These are phyloP conservation scores for Pterophyllum scalare DNA, from an alignment of 2,113 vertebrate genomes.

Conservation along the genomic window DNA sequence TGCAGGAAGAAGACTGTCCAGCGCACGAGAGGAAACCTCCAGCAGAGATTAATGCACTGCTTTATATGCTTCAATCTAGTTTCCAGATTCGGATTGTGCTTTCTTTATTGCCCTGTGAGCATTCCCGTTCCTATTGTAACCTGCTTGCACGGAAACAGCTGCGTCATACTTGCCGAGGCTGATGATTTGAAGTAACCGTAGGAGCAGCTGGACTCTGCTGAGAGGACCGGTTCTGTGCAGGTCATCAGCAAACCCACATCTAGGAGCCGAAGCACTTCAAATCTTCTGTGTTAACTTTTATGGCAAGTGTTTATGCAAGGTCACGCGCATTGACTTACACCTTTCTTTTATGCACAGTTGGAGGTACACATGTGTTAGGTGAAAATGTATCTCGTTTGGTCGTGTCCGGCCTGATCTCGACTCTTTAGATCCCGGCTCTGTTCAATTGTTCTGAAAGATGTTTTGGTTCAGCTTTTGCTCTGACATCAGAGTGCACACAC, in stretches of 20 bases:
- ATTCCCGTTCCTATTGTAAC: conserved; percentile 76
- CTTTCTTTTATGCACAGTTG: conserved; percentile 68
- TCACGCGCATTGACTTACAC: conserved; percentile 79
- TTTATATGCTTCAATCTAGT: conserved; percentile 77
- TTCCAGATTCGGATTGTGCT: conserved; percentile 75
- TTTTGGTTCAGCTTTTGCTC: background rate
- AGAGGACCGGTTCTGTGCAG: conserved; percentile 69
- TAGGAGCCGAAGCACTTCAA: conserved; percentile 68
- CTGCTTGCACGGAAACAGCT: conserved; percentile 72
- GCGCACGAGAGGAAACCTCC: conserved; percentile 68
- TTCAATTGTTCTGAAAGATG: background rate
- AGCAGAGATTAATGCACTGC: conserved; percentile 74
- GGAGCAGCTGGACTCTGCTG: conserved; percentile 63
- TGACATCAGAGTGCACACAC: no score
- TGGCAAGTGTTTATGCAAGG: conserved; percentile 81
- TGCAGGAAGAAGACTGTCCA: conserved; percentile 15
- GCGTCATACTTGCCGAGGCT: conserved; percentile 65
- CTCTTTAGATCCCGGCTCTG: background rate
- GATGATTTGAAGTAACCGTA: conserved; percentile 63
- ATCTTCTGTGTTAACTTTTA: conserved; percentile 79
- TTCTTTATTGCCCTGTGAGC: conserved; percentile 71
- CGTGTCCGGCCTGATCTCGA: background rate
- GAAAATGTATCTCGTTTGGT: conserved; percentile 57
- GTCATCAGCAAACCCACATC: conserved; percentile 74
- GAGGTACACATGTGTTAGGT: conserved; percentile 64